Conservation (phyloP, 2,888 invertebrate species). For the Melangyna quadrimaculata region DNA sequence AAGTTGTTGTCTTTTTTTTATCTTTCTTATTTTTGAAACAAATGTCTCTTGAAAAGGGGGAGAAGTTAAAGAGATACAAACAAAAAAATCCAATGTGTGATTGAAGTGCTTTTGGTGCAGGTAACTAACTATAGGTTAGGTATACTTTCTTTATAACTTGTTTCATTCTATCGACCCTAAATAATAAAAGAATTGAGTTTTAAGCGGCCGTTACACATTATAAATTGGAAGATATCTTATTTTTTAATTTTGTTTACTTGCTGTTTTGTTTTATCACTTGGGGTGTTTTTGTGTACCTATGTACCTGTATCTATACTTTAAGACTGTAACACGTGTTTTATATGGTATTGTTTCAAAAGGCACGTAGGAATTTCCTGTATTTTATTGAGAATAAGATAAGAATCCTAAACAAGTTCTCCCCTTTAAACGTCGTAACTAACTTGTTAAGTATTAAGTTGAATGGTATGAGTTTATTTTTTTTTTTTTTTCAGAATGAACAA, state of each 20-base stretch:
- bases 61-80: background rate
- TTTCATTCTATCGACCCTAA: conserved; percentile 57
- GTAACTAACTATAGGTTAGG: background rate
- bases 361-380: background rate
- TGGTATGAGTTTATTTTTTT: background rate
- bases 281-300: background rate
- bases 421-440: too few species aligned
- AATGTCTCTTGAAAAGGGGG: background rate
- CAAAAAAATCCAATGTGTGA: conserved; percentile 24
- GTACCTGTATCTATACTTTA: too few species aligned
- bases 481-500: background rate
- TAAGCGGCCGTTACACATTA: conserved; percentile 43
- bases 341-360: background rate
- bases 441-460: background rate
- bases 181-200: conserved; percentile 51
- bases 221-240: background rate
- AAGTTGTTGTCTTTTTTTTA: conserved; percentile 7
- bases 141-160: conserved; percentile 53
- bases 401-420: background rate
- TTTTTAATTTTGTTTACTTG: too few species aligned
- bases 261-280: conserved; percentile 2
- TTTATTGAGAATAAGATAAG: background rate
- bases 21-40: background rate
- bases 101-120: conserved; percentile 38
- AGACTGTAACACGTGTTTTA: background rate